A percentile compares a stretch with the other conserved stretches of the same genome.
Evolutionary conservation across 2,113 vertebrate species (phyloP).

Genomic region (Trinectes maculatus): DNA sequence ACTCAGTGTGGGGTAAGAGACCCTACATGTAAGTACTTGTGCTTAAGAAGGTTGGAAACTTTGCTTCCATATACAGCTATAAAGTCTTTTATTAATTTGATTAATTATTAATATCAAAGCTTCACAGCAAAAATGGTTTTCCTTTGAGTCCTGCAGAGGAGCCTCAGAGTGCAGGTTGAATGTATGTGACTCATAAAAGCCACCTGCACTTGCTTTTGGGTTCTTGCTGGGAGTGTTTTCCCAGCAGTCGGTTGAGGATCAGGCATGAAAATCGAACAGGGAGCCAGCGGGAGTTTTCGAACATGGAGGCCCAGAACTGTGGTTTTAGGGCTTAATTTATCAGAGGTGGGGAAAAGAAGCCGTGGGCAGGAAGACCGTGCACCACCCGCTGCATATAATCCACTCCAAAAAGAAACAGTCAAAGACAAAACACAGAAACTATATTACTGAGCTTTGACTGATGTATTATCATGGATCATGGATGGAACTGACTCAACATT

Average conservation of each 20-base stretch:
- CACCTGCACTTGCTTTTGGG: slow-evolving; percentile 61
- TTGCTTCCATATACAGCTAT: not conserved
- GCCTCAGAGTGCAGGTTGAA: slow-evolving; percentile 20
- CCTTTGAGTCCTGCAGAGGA: not conserved
- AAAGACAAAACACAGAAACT: no score
- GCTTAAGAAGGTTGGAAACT: no score
- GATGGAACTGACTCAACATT: no score
- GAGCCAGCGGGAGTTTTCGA: slow-evolving; percentile 26
- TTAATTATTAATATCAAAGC: not conserved
- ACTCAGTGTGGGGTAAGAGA: no score
- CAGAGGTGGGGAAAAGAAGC: slow-evolving; percentile 7
- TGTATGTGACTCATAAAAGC: slow-evolving; percentile 57
- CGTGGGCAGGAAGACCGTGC: slow-evolving; percentile 9
- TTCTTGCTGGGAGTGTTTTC: slow-evolving; percentile 59
- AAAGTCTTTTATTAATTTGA: not conserved
- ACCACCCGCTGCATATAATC: slow-evolving; percentile 8
- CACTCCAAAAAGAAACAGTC: slow-evolving; percentile 5
- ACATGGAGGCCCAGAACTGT: slow-evolving; percentile 25
- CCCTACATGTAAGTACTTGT: no score
- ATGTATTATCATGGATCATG: no score
- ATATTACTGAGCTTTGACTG: no score
- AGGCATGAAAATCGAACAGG: slow-evolving; percentile 37
- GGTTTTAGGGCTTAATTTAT: slow-evolving; percentile 38
- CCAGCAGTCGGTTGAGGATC: slow-evolving; percentile 51
- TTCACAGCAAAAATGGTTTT: not conserved